These are phyloP conservation scores for Pituophis catenifer DNA, from an alignment of 2,113 vertebrate genomes.

Conservation along the genomic window DNA sequence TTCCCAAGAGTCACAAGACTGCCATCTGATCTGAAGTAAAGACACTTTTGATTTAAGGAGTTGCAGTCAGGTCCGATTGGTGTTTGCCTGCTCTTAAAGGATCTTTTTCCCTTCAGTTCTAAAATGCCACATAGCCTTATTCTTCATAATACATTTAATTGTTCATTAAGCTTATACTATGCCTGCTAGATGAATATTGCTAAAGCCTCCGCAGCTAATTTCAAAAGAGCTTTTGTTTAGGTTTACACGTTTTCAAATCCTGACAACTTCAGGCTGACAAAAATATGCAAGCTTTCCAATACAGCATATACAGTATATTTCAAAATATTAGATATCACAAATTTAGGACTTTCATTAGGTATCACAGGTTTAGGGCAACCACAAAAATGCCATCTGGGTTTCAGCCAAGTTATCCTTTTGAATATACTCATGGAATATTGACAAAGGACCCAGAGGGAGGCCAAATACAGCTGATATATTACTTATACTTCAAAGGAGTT, in stretches of 20 bases:
- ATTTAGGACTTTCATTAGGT: not conserved
- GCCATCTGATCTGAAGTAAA: not conserved
- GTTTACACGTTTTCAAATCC: not conserved
- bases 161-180: not conserved
- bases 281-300: not conserved
- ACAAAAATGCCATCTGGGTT: not conserved
- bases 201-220: not conserved
- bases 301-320: not conserved
- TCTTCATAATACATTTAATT: not conserved
- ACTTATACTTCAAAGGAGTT: not conserved
- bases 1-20: not conserved
- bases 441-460: not conserved
- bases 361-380: not conserved
- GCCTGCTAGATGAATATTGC: not conserved
- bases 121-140: not conserved
- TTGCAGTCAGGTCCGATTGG: not conserved
- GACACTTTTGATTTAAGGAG: not conserved
- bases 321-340: not conserved
- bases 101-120: not conserved
- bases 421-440: not conserved
- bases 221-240: not conserved
- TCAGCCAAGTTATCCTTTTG: not conserved
- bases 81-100: not conserved
- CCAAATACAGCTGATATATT: not conserved
- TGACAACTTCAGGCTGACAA: not conserved